Evolutionary conservation across 2,888 invertebrate genomes (phyloP).

Genomic region (Lepidocyrtoides sp.): DNA sequence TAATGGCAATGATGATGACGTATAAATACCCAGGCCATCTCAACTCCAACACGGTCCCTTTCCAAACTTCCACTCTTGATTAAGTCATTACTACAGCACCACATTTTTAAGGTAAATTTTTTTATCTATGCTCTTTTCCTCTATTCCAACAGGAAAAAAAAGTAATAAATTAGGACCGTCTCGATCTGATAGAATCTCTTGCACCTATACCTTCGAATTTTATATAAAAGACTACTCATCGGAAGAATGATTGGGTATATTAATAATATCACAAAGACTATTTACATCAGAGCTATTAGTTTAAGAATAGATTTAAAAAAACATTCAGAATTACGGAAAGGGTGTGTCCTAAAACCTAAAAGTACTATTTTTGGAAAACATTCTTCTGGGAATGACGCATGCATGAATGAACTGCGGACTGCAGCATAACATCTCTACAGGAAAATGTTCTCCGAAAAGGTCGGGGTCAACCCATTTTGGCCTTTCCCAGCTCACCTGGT

Average conservation of each 20-base stretch:
- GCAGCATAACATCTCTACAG: neutral
- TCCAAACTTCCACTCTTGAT: neutral
- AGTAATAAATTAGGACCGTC: neutral
- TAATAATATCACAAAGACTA: neutral
- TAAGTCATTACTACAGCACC: neutral
- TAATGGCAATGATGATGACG: conserved; percentile 14
- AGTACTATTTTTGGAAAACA: conserved; percentile 63
- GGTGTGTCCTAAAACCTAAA: conserved; percentile 75
- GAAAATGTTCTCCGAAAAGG: conserved; percentile 57
- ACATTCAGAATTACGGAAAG: conserved; percentile 55
- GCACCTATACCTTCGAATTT: neutral
- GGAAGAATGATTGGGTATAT: conserved; percentile 14
- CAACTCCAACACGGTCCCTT: neutral
- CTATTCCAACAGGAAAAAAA: neutral
- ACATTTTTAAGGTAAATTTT: neutral
- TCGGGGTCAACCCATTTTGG: conserved; percentile 67
- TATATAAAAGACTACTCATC: neutral
- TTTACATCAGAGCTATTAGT: no score
- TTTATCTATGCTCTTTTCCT: neutral
- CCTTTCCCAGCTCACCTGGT: conserved; percentile 34
- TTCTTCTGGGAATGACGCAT: conserved; percentile 17
- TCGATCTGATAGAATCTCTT: no score
- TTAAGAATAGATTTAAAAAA: conserved; percentile 37
- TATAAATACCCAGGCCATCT: neutral
- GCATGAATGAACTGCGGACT: neutral